These are phyloP conservation scores for Bradysia coprophila DNA, from an alignment of 1,140 invertebrate species.

Conservation along the genomic window DNA sequence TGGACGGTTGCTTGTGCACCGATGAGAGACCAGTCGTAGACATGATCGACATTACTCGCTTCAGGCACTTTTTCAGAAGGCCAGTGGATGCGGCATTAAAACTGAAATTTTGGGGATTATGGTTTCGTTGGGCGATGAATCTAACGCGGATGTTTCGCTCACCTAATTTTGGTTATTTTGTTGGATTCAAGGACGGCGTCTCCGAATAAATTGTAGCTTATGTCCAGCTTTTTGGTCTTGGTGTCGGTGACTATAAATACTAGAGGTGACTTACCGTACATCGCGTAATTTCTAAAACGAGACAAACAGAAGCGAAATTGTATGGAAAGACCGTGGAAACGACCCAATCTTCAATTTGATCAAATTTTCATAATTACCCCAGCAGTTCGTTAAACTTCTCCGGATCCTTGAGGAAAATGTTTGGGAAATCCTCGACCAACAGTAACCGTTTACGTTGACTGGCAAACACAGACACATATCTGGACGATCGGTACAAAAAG, in stretches of 20 bases:
- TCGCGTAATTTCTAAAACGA: conserved; percentile 35
- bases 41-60: conserved; percentile 35
- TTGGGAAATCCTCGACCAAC: conserved; percentile 59
- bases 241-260: conserved; percentile 51
- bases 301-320: too few relatives aligned
- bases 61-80: conserved; percentile 43
- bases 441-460: conserved; percentile 30
- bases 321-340: too few relatives aligned
- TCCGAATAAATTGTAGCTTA: conserved; percentile 40
- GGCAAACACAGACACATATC: conserved; percentile 42
- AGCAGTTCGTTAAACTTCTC: conserved; percentile 38
- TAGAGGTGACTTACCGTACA: conserved; percentile 41
- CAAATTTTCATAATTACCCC: conserved; percentile 29
- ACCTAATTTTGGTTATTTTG: conserved; percentile 40
- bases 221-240: conserved; percentile 34
- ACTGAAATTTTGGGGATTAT: too few relatives aligned
- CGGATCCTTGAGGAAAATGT: conserved; percentile 37
- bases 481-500: conserved; percentile 43
- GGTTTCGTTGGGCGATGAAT: too few relatives aligned
- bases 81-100: conserved; percentile 43
- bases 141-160: too few relatives aligned
- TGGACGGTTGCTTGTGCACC: conserved; percentile 31
- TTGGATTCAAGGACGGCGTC: conserved; percentile 33
- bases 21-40: conserved; percentile 22
- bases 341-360: too few relatives aligned